Conservation (phyloP, 2,888 invertebrate species). For the Lapara coniferarum region DNA sequence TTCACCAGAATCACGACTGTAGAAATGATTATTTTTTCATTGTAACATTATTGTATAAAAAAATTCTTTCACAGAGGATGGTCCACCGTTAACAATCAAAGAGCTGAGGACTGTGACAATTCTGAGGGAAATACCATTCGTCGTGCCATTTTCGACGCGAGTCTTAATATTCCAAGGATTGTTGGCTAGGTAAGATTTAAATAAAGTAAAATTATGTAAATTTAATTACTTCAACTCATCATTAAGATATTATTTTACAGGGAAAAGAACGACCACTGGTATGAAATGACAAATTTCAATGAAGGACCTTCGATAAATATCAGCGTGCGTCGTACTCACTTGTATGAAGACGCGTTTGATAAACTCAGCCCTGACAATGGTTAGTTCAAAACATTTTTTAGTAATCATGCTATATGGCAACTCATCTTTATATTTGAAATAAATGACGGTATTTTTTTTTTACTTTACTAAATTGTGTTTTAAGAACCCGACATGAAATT, state of each 20-base stretch:
- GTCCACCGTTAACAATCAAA: conserved; percentile 93
- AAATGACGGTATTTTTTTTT: too few relatives aligned
- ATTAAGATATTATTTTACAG: conserved; percentile 51
- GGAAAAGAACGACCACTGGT: conserved; percentile 89
- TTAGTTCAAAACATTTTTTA: conserved; percentile 62
- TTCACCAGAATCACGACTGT: too few relatives aligned
- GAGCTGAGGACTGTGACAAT: conserved; percentile 95
- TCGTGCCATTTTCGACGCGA: conserved; percentile 95
- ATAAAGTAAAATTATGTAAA: conserved; percentile 1
- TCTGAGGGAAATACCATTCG: conserved; percentile 96
- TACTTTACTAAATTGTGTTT: not conserved
- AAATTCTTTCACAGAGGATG: conserved; percentile 84
- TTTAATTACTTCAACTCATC: not conserved
- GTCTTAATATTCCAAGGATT: conserved; percentile 93
- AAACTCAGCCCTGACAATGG: conserved; percentile 95
- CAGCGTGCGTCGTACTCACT: conserved; percentile 92
- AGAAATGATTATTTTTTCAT: not conserved
- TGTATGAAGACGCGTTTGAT: conserved; percentile 99
- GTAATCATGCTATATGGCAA: not conserved
- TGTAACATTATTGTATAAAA: not conserved
- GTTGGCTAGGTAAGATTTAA: conserved; percentile 64
- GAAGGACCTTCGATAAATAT: conserved; percentile 90
- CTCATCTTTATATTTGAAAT: too few relatives aligned
- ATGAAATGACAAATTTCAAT: conserved; percentile 88
- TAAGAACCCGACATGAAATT: conserved; percentile 93